Evolutionary conservation across 1,140 invertebrate genomes (phyloP), one percentile per base, ranked within the genome.

Genomic region (Drosophila quadrilineata): DNA sequence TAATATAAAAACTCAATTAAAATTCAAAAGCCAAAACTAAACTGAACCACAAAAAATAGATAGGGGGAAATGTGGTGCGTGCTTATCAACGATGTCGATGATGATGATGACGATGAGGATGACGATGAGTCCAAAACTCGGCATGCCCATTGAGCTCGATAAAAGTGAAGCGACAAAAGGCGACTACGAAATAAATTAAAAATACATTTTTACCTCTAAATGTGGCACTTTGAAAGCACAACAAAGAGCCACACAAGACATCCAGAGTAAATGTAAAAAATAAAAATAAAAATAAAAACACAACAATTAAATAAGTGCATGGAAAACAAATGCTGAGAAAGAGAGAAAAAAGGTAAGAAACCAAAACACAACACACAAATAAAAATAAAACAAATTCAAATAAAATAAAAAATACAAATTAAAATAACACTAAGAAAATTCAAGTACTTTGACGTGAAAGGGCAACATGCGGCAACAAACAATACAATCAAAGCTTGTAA

Each of bases 191-290:
- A 84, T 84, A 77, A 84, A 84, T 84, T 84, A 84, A 84, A 84
- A 84, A 77, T 71, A 84, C 79, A 82, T 85, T 84, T 80, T 85
- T 77, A 71, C 77, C 72, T 45, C n/a, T 73, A 84, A 82, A 82
- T 84, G 77, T 82, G 64, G 77, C 73, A 73, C 69, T 77, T 84
- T 70, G 67, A 82, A 70, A 77, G 73, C 65, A 33, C 1, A 41
- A 16, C 3, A 5, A 41, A 6, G 19, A 19, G 53, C 77, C 67
- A 50, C 60, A 60, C 64, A 45, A 74, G 69, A 74, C 73, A 85
- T n/a, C n/a, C 70, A 77, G 71, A 85, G 77, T 84, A 84, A 84
- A 85, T 84, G 84, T 82, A 72, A 76, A n/a, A n/a, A 46, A 46
- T 46, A 29, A 28, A 79, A 84, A 77, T 84, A 82, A 84, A 76